Evolutionary conservation across 2,113 vertebrate genomes (phyloP).

Genomic region (Poeciliopsis occidentalis): DNA sequence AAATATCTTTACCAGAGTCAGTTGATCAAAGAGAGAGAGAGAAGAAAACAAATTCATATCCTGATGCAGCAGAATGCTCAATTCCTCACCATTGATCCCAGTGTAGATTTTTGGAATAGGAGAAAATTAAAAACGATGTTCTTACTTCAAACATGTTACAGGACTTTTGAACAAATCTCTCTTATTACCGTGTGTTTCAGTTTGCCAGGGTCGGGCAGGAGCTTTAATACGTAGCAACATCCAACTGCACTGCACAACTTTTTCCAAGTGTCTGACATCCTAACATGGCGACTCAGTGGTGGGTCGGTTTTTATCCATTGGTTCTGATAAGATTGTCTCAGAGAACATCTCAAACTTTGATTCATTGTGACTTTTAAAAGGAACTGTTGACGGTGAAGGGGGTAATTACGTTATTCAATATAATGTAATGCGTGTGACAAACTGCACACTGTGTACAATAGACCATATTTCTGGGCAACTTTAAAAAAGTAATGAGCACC

Average conservation of each 20-base stretch:
- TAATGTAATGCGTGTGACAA: conserved; percentile 23
- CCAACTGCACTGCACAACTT: not conserved
- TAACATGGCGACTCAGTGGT: not conserved
- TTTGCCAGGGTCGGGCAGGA: not conserved
- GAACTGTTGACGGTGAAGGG: conserved; percentile 6
- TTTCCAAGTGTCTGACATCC: not conserved
- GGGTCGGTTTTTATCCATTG: not conserved
- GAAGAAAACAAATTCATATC: too few relatives aligned
- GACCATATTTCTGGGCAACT: conserved; percentile 24
- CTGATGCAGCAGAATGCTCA: too few relatives aligned
- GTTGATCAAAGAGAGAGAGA: too few relatives aligned
- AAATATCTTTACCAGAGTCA: too few relatives aligned
- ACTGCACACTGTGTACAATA: conserved; percentile 27
- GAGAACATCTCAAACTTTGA: conserved; percentile 18
- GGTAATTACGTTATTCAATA: conserved; percentile 20
- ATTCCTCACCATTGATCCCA: too few relatives aligned
- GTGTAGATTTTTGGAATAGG: too few relatives aligned
- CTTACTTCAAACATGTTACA: too few relatives aligned
- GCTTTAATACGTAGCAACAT: not conserved
- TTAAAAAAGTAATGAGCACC: conserved; percentile 60
- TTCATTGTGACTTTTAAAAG: not conserved
- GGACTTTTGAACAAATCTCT: not conserved
- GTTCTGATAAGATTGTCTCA: not conserved
- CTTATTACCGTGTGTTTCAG: not conserved
- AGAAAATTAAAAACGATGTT: too few relatives aligned